Evolutionary conservation across 2,888 invertebrate species (phyloP).

Genomic region (Leptinotarsa tumamoca): DNA sequence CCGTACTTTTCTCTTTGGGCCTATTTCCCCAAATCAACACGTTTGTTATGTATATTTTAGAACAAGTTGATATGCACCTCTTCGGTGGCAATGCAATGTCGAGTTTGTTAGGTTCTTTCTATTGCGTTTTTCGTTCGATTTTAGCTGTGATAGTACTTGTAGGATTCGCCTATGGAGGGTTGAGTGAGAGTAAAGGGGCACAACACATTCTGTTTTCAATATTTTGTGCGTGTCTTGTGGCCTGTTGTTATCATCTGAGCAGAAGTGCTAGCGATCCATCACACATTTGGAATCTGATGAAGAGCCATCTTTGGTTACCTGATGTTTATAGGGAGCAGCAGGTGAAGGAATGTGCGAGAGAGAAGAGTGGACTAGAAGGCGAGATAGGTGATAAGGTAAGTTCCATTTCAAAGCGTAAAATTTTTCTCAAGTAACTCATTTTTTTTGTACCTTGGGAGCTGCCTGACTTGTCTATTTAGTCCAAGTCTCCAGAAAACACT

Average conservation of each 20-base stretch:
- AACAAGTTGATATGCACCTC: conserved; percentile 92
- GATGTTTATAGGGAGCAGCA: conserved; percentile 73
- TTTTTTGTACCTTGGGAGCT: too few species aligned
- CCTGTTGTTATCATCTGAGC: conserved; percentile 92
- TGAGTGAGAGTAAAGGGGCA: conserved; percentile 85
- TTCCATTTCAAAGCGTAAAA: conserved; percentile 12
- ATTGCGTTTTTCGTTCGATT: conserved; percentile 84
- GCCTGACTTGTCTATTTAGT: too few species aligned
- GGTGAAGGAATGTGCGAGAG: conserved; percentile 29
- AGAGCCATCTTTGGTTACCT: conserved; percentile 83
- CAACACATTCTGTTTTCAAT: conserved; percentile 95
- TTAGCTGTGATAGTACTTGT: conserved; percentile 84
- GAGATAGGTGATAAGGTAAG: conserved; percentile 26
- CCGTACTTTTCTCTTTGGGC: conserved; percentile 93
- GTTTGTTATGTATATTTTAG: conserved; percentile 94
- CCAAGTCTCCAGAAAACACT: too few species aligned
- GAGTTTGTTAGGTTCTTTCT: conserved; percentile 85
- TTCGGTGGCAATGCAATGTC: conserved; percentile 92
- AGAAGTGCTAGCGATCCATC: conserved; percentile 92
- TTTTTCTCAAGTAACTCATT: too few species aligned
- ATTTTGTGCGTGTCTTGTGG: conserved; percentile 89
- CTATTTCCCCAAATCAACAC: conserved; percentile 98
- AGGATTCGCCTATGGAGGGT: conserved; percentile 88
- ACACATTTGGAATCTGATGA: conserved; percentile 88
- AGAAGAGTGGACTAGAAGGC: conserved; percentile 38